Base-by-base conservation (phyloP, 2,888 invertebrate species). In the Athrips mouffetella region DNA sequence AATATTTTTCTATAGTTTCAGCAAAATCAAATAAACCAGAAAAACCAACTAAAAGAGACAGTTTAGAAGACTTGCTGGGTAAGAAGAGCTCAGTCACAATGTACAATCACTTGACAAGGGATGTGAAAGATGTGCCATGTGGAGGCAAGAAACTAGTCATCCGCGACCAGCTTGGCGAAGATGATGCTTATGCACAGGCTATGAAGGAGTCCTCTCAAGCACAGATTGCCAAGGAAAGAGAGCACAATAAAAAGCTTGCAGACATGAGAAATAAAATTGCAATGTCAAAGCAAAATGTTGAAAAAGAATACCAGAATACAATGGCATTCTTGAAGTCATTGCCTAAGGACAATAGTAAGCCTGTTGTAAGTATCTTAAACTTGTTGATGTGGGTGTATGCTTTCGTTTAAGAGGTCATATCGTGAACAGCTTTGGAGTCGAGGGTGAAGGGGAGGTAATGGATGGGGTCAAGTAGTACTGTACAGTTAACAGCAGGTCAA, bases 221-320 rank as follows among this genome's bases (percentile, higher is more conserved):
- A 1, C 48, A 51, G 6, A 50, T 62, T 7, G 37, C 45, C 3
- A 64, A 63, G 35, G 65, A 67, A 18, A 65, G 65, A 30, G 65
- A 72, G 15, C 63, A 67, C 16, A 62, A 67, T 11, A 78, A 67
- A 29, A 76, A 68, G 53, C 50, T 70, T n/a, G 71, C 74, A 47
- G 69, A 77, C 33, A 61, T 70, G 55, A 76, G 80, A 48, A 76
- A 66, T 52, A 85, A 72, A 65, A 65, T 87, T 41, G 87, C 87
- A 7, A 62, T 83, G 59, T 73, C 96, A 54, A 94, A 94, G 73
- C 89, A 97, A 59, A 90, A 94, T 67, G 76, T 87, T 37, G 86
- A 89, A 48, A 86, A 83, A 49, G 89, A 89, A 56, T 87, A 84
- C 54, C 75, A 70, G 49, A 85, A 87, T 47, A 87, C 87, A 29